Percentiles rank a stretch among this genome's conserved stretches.
Conservation (phyloP, 2,113 vertebrate genomes). For the Pelusios castaneus region DNA sequence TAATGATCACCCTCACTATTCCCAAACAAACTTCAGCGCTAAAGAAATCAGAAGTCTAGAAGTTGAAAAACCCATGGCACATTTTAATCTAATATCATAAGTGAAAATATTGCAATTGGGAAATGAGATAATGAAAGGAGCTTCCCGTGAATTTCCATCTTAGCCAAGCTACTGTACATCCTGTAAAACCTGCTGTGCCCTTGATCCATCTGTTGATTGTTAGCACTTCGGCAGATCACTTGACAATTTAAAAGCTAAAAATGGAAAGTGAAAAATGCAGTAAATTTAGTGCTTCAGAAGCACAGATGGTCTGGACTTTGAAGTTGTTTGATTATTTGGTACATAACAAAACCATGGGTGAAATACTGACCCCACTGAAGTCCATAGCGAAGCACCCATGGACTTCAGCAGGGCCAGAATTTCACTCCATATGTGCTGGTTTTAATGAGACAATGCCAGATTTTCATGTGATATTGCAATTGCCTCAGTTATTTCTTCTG, state of each 20-base stretch:
- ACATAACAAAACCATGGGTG: neutral
- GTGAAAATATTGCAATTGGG: conserved; percentile 19
- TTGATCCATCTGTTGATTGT: conserved; percentile 61
- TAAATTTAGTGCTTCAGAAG: neutral
- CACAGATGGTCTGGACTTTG: neutral
- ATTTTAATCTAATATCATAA: neutral
- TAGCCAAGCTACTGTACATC: neutral
- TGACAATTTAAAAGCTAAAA: conserved; percentile 48
- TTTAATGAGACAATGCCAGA: neutral
- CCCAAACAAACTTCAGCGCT: neutral
- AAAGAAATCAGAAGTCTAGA: rapidly evolving
- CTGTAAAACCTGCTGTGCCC: conserved; percentile 13
- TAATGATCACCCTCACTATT: neutral
- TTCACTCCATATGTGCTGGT: neutral
- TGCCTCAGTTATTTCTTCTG: neutral
- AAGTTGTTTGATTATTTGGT: neutral
- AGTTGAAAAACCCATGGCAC: neutral
- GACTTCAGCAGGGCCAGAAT: neutral
- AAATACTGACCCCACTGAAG: neutral
- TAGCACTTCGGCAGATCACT: conserved; percentile 56
- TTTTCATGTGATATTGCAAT: neutral
- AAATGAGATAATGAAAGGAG: neutral
- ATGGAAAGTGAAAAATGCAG: neutral
- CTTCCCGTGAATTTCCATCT: conserved; percentile 2
- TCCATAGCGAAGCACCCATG: neutral